These are phyloP conservation scores for Matsumurasca onukii DNA, from an alignment of 1,140 invertebrate species.

Conservation along the genomic window DNA sequence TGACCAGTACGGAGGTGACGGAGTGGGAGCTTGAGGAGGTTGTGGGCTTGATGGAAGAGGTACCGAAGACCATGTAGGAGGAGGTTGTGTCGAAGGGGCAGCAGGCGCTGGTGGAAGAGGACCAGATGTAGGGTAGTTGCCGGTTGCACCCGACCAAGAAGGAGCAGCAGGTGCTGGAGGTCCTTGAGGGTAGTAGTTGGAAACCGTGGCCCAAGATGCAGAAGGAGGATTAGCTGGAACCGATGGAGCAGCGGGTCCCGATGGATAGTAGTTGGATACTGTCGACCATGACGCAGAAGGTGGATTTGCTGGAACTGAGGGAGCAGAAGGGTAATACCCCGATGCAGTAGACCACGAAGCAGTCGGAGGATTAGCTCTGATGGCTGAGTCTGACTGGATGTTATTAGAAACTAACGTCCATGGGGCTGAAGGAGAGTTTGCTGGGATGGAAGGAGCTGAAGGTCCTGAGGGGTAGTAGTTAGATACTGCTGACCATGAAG, in stretches of 20 bases:
- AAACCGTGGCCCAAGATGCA: not conserved
- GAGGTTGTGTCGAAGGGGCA: not conserved
- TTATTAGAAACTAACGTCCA: not conserved
- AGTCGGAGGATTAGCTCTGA: not conserved
- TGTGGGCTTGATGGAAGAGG: not conserved
- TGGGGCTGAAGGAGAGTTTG: not conserved
- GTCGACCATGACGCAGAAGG: not conserved
- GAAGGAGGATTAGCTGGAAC: not conserved
- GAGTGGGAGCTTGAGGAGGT: not conserved
- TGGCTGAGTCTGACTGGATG: not conserved
- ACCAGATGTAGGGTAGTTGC: not conserved
- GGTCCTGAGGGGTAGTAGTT: too few relatives aligned
- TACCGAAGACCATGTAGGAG: not conserved
- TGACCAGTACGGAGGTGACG: not conserved
- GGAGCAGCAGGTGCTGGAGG: not conserved
- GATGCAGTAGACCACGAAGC: not conserved
- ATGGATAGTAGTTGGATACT: not conserved
- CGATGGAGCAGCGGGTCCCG: not conserved
- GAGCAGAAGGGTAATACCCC: not conserved
- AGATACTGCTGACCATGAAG: not conserved
- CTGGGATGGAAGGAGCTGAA: not conserved
- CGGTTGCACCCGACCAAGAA: not conserved
- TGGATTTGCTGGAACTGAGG: not conserved
- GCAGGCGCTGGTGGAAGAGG: not conserved
- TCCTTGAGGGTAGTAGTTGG: not conserved